phyloP scores from a whole-genome alignment of 2,113 vertebrate species.

The Tor tambroides region DNA sequence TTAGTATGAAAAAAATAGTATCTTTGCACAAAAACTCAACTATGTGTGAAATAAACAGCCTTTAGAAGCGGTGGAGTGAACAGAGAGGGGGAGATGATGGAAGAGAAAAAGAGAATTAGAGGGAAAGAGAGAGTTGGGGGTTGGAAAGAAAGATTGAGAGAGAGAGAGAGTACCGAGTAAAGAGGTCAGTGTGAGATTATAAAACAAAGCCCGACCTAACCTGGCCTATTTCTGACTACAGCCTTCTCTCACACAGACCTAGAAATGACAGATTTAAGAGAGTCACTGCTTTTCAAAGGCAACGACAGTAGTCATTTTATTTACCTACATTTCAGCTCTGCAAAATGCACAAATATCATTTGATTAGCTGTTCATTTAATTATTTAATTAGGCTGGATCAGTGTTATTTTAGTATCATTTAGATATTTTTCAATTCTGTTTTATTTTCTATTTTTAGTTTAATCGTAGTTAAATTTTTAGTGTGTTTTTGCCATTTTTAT shows the following conservation, averaged over 20 bases:
- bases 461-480: no score
- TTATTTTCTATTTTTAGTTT: not conserved
- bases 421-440: not conserved
- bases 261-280: slow-evolving; percentile 64
- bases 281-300: slow-evolving; percentile 23
- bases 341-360: not conserved
- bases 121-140: slow-evolving; percentile 43
- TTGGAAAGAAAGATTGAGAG: not conserved
- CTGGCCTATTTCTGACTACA: slow-evolving; percentile 74
- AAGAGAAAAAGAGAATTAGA: slow-evolving; percentile 55
- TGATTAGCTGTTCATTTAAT: not conserved
- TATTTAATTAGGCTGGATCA: not conserved
- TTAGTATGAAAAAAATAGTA: not conserved
- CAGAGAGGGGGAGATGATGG: slow-evolving; percentile 1
- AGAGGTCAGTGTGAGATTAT: slow-evolving; percentile 76
- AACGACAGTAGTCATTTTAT: not conserved
- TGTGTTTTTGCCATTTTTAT: no score
- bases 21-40: not conserved
- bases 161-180: slow-evolving; percentile 55
- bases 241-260: slow-evolving; percentile 62
- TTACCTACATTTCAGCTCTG: not conserved
- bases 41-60: not conserved
- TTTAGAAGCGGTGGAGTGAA: not conserved
- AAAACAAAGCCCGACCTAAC: slow-evolving; percentile 75
- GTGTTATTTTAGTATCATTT: not conserved